Conservation (phyloP, 1,140 invertebrate genomes). For the Cotesia chilonis region DNA sequence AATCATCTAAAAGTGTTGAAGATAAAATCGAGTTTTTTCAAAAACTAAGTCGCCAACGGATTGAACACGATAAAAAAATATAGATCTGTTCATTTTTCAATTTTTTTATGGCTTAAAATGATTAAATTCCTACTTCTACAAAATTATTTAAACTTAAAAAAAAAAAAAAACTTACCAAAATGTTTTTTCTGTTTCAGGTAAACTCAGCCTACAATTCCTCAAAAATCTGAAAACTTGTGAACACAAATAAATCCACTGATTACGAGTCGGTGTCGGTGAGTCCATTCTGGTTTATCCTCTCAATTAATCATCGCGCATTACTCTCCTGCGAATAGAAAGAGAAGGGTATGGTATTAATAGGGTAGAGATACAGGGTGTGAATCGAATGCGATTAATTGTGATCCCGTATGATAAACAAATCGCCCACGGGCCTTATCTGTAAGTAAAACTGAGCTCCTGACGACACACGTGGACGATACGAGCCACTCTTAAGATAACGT, state of each 20-base stretch:
- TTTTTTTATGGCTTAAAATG: too few relatives aligned
- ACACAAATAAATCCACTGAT: slow-evolving; percentile 4
- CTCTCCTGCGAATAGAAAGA: too few relatives aligned
- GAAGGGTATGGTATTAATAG: too few relatives aligned
- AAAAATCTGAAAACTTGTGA: not conserved
- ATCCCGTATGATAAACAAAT: slow-evolving; percentile 30
- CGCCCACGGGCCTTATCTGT: slow-evolving; percentile 40
- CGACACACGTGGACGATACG: not conserved
- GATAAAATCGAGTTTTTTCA: too few relatives aligned
- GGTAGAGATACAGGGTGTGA: slow-evolving; percentile 3
- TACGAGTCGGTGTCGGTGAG: slow-evolving; percentile 28
- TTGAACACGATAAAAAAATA: too few relatives aligned
- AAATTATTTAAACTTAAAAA: too few relatives aligned
- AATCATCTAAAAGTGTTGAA: too few relatives aligned
- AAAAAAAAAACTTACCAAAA: not conserved
- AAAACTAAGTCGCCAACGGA: too few relatives aligned
- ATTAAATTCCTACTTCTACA: too few relatives aligned
- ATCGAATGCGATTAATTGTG: slow-evolving; percentile 32
- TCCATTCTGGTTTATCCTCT: slow-evolving; percentile 32
- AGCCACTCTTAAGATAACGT: slow-evolving; percentile 35
- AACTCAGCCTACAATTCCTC: not conserved
- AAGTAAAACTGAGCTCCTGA: slow-evolving; percentile 29
- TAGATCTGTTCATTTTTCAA: too few relatives aligned
- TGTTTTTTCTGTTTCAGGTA: slow-evolving; percentile 19
- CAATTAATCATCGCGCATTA: slow-evolving; percentile 21